These are phyloP conservation scores for Strix uralensis DNA, from an alignment of 2,113 vertebrate species.

Conservation along the genomic window DNA sequence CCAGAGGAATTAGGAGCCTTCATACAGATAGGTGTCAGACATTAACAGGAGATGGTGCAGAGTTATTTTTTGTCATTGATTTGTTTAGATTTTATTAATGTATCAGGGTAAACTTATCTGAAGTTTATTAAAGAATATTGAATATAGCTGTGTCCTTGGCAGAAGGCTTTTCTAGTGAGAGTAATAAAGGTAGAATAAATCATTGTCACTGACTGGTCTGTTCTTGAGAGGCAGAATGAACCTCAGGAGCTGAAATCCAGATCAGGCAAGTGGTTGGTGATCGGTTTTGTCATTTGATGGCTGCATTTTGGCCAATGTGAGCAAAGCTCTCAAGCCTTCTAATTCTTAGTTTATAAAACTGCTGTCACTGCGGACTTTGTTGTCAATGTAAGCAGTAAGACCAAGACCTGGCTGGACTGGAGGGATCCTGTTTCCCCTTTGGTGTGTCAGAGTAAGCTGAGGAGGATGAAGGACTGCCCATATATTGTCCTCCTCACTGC, in stretches of 20 bases:
- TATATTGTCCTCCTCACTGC: background rate
- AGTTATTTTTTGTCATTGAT: conserved; percentile 29
- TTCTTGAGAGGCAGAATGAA: background rate
- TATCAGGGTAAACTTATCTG: conserved; percentile 6
- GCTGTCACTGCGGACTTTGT: background rate
- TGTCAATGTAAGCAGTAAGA: background rate
- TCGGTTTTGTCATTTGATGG: background rate
- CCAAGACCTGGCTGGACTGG: background rate
- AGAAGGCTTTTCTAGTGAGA: conserved; percentile 11
- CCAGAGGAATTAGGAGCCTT: background rate
- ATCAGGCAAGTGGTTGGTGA: background rate
- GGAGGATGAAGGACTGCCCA: background rate
- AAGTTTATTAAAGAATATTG: conserved; percentile 22
- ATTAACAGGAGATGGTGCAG: background rate
- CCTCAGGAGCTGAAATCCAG: background rate
- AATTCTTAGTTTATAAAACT: background rate
- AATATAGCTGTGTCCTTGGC: conserved; percentile 6
- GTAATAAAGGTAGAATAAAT: conserved; percentile 48
- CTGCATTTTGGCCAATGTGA: background rate
- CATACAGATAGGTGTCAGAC: background rate
- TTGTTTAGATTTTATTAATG: conserved; percentile 23
- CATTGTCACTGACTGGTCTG: background rate
- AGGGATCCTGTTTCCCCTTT: background rate
- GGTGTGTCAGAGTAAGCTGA: background rate
- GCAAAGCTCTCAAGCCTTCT: background rate